Evolutionary conservation across 2,113 vertebrate genomes (phyloP), one percentile per base, ranked within the genome.

Genomic region (Montifringilla adamsi): DNA sequence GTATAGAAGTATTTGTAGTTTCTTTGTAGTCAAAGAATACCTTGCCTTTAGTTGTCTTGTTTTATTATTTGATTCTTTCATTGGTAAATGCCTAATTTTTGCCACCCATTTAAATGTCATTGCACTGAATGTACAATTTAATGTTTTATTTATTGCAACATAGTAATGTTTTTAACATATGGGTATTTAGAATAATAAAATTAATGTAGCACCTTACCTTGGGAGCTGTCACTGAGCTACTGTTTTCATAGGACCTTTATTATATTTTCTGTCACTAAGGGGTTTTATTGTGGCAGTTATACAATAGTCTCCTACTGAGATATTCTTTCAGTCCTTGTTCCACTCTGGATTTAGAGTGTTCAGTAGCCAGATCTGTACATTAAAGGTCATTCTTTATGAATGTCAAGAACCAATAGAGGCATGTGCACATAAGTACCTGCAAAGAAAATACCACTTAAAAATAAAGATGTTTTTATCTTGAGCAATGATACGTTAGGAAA

Each of bases 311-410:
- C 79, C 66, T 59, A 20, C 83, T 60, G 37, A 55, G 31, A 28
- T 37, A 52, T 49, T 76, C 49, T 95, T 88, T 62, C 58, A 74
- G 44, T 17, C 63, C 41, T 79, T 87, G 68, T 60, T 73, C 47
- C 31, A 50, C 6, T 83, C n/a, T 35, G 27, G 18, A 72, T 83
- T 81, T 83, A 73, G 43, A 39, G 39, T 39, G 81, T 92, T 79
- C 33, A 28, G 49, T 87, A 89, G n/a, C 64, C 56, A 93, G 55
- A 83, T 35, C 24, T 87, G 60, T 91, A 70, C 59, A 88, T 63
- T 79, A 95, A 95, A 95, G 73, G 66, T 89, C 60, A 90, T 95
- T 97, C 96, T 93, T 92, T 77, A 77, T 95, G 89, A 95, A 94
- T 89, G 66, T 58, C 64, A 87, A 20, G 77, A 68, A 74, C 20